These are phyloP conservation scores for Phytoseiulus persimilis DNA, from an alignment of 2,888 invertebrate species.

Conservation along the genomic window DNA sequence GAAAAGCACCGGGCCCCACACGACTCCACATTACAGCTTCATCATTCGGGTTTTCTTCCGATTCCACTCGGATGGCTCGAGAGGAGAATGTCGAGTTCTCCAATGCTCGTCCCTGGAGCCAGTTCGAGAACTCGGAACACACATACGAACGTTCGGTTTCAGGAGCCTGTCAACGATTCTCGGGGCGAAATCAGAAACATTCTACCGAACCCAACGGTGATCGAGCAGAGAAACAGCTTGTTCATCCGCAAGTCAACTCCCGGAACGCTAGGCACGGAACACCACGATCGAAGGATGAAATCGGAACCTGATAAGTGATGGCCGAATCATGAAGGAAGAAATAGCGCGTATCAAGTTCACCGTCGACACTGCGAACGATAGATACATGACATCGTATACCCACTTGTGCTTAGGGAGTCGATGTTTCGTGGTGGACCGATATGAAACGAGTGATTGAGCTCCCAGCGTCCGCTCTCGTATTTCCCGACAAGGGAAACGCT, in stretches of 20 bases:
- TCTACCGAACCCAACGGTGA: no score
- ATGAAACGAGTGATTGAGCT: neutral
- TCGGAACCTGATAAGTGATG: neutral
- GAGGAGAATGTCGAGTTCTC: no score
- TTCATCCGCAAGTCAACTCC: no score
- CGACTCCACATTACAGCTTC: neutral
- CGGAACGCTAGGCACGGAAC: no score
- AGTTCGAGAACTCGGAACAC: no score
- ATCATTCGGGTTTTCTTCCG: neutral
- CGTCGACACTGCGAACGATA: neutral
- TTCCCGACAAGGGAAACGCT: no score
- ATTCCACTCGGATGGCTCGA: neutral
- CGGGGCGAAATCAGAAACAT: no score
- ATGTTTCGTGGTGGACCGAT: neutral
- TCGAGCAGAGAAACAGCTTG: no score
- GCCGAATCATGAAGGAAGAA: neutral
- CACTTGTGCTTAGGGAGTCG: neutral
- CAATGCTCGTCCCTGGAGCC: no score
- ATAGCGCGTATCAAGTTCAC: neutral
- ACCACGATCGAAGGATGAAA: neutral
- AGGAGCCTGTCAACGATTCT: no score
- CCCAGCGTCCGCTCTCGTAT: neutral
- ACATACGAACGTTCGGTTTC: no score
- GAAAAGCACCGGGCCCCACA: neutral
- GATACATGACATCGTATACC: neutral